Percentiles rank a stretch among this genome's conserved stretches.
These are phyloP conservation scores for Epinotia brunnichana DNA, from an alignment of 2,888 invertebrate species.

Conservation along the genomic window DNA sequence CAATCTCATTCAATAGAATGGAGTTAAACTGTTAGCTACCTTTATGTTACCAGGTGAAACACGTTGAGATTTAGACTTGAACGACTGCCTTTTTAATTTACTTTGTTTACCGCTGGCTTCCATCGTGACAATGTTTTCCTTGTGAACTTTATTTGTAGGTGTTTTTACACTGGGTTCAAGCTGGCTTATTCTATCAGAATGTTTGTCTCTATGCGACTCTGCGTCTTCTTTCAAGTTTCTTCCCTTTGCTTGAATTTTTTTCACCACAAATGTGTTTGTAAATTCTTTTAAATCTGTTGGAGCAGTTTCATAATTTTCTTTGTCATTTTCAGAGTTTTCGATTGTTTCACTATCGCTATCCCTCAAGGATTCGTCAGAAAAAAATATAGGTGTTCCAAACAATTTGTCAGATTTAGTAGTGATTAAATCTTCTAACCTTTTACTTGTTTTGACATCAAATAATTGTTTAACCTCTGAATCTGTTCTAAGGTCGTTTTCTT, in stretches of 20 bases:
- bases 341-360: background rate
- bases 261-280: background rate
- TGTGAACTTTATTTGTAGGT: background rate
- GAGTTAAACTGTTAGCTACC: background rate
- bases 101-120: background rate
- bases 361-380: background rate
- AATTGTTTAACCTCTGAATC: background rate
- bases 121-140: background rate
- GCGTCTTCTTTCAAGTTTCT: background rate
- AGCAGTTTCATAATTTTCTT: background rate
- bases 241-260: background rate
- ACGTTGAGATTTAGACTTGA: background rate
- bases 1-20: background rate
- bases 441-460: background rate
- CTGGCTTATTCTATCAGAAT: background rate
- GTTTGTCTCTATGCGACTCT: background rate
- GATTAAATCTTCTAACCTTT: background rate
- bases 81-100: background rate
- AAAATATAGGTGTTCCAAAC: background rate
- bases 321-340: background rate
- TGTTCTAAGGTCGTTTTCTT: background rate
- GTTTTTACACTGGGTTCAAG: background rate
- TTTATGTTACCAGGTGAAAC: background rate
- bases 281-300: background rate
- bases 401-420: background rate